Percentiles rank a stretch among this genome's conserved stretches.
Conservation (phyloP, 2,797 vertebrate species). For the Neosalanx taihuensis region DNA sequence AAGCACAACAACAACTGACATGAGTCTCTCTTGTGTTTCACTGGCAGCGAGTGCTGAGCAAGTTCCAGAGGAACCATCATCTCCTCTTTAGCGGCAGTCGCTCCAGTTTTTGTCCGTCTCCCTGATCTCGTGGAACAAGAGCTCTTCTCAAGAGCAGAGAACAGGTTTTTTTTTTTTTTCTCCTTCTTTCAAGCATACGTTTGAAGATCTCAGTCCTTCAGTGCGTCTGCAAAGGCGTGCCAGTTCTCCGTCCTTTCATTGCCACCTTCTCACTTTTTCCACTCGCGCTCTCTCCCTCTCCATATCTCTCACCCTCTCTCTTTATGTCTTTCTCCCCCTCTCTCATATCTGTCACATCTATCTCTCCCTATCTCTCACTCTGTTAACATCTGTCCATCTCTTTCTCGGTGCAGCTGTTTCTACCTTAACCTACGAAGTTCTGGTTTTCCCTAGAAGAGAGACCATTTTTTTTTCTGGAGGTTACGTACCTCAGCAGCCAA, state of each 20-base stretch:
- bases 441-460: too few relatives aligned
- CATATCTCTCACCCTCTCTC: not conserved
- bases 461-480: too few relatives aligned
- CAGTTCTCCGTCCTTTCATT: not conserved
- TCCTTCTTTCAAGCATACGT: not conserved
- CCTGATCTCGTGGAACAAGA: not conserved
- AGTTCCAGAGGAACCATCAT: too few relatives aligned
- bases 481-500: too few relatives aligned
- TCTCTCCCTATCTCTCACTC: not conserved
- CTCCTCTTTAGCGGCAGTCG: too few relatives aligned
- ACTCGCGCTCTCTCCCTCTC: slow-evolving; percentile 9
- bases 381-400: not conserved
- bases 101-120: not conserved
- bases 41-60: too few relatives aligned
- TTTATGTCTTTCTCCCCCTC: not conserved
- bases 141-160: not conserved
- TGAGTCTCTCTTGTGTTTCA: too few relatives aligned
- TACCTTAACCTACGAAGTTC: not conserved
- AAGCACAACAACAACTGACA: too few relatives aligned
- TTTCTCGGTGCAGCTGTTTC: not conserved
- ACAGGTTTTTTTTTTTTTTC: not conserved
- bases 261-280: not conserved
- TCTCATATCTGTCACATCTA: too few relatives aligned
- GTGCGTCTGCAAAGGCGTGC: not conserved
- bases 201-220: not conserved